Percentiles rank a stretch among this genome's conserved stretches.
Conservation (phyloP, 2,888 invertebrate species). For the Strigamia maritima region DNA sequence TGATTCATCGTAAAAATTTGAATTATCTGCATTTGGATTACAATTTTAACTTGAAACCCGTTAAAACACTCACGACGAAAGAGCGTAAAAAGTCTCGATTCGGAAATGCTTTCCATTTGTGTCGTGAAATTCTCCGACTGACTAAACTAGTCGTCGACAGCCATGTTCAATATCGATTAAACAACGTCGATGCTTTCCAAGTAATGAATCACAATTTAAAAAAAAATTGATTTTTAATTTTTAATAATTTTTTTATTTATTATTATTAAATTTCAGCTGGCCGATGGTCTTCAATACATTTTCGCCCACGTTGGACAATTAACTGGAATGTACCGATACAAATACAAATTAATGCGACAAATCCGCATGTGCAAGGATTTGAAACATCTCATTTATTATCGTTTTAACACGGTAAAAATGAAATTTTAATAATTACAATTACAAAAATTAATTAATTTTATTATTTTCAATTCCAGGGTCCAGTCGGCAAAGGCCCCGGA, state of each 20-base stretch:
- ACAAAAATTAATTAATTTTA: background rate
- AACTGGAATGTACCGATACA: conserved; percentile 99
- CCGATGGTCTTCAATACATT: conserved; percentile 97
- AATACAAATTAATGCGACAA: conserved; percentile 97
- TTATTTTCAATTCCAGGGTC: conserved; percentile 63
- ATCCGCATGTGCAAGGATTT: conserved; percentile 99
- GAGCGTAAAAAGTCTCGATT: conserved; percentile 98
- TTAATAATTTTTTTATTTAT: background rate
- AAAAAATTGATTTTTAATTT: background rate
- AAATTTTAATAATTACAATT: background rate
- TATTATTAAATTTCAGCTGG: conserved; percentile 63
- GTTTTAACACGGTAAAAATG: conserved; percentile 82
- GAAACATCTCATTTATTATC: conserved; percentile 98
- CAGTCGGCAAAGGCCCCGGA: conserved; percentile 97
- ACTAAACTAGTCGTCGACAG: conserved; percentile 98
- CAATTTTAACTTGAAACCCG: conserved; percentile 99
- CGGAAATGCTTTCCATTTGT: conserved; percentile 97
- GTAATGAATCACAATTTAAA: conserved; percentile 44
- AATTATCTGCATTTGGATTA: conserved; percentile 99
- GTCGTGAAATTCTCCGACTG: conserved; percentile 95
- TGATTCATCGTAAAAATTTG: conserved; percentile 98
- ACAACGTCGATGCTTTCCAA: conserved; percentile 96
- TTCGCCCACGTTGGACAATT: conserved; percentile 99
- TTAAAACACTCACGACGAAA: conserved; percentile 98
- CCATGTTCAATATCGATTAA: conserved; percentile 97